Conservation (phyloP, 2,113 vertebrate species). For the Suricata suricatta region DNA sequence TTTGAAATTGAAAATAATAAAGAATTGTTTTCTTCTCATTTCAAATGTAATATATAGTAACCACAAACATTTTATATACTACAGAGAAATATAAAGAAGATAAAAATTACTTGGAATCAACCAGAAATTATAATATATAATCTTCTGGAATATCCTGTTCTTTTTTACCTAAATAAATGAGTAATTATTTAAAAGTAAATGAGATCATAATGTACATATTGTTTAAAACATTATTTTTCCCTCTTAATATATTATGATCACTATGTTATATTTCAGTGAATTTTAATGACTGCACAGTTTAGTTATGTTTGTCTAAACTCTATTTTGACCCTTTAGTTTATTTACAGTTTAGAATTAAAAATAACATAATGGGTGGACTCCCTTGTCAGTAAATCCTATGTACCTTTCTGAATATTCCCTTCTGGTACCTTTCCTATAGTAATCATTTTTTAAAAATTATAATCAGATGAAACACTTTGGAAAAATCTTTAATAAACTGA, state of each 20-base stretch:
- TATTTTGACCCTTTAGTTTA: neutral
- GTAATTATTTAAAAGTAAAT: constrained; percentile 22
- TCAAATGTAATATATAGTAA: neutral
- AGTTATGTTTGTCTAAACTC: neutral
- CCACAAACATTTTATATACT: neutral
- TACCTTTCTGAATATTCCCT: neutral
- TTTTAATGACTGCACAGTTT: neutral
- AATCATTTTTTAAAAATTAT: neutral
- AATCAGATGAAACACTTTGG: constrained; percentile 1
- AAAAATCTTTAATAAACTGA: neutral
- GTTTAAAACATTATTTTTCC: neutral
- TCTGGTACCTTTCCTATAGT: neutral
- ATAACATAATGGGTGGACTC: neutral
- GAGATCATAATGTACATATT: neutral
- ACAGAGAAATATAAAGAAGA: constrained; percentile 9
- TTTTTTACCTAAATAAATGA: neutral
- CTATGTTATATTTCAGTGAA: neutral
- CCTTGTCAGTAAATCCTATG: neutral
- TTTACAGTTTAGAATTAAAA: constrained; percentile 18
- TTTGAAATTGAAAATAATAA: neutral
- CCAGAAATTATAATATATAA: neutral
- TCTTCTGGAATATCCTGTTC: neutral
- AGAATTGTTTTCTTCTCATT: neutral
- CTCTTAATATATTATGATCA: neutral
- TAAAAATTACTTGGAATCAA: neutral